Base-by-base conservation (phyloP, 2,797 vertebrate genomes). In the Thaleichthys pacificus region DNA sequence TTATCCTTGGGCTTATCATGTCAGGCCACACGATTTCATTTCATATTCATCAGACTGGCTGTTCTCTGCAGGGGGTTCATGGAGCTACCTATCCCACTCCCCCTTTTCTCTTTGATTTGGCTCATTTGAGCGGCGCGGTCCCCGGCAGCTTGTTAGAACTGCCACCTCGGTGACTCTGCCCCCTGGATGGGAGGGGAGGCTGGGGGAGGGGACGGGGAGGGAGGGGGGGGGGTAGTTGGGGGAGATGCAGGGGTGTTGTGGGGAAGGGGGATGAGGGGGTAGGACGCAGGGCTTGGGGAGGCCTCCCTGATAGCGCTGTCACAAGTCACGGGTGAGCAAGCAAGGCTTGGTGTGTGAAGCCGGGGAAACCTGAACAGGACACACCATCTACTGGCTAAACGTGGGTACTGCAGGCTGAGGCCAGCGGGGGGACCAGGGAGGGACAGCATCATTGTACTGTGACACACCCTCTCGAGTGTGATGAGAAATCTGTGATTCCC, bases 61-160 rank as follows among this genome's bases (percentile, higher is more conserved):
- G 89, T 91, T 91, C 91, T 91, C 91, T 85, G 88, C 89, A 72
- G 92, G 92, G 89, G 90, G 89, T 85, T 91, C 85, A 86, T 91
- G 88, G 91, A 73, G 60, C 85, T 91, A 92, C 90, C 92, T 92
- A 89, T 87, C 90, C 87, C 79, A 80, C 88, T 83, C 85, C 86
- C 90, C 86, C 86, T 87, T 91, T 91, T 91, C 88, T 89, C 88
- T 93, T 93, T 94, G 93, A 94, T 94, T 93, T 93, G 92, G 89
- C 91, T 94, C 92, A 93, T 94, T 93, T 94, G 89, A 92, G 91
- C 90, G 78, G 84, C 77, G 81, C 85, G 73, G 91, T 93, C 93
- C 90, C 90, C 85, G 61, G 90, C 85, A 94, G 91, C 93, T 93
- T 93, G 92, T 94, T 93, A 93, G 91, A 92, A 92, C 92, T 92